These are phyloP conservation scores for Seriola dumerili DNA, from an alignment of 2,113 vertebrate genomes.

Conservation along the genomic window DNA sequence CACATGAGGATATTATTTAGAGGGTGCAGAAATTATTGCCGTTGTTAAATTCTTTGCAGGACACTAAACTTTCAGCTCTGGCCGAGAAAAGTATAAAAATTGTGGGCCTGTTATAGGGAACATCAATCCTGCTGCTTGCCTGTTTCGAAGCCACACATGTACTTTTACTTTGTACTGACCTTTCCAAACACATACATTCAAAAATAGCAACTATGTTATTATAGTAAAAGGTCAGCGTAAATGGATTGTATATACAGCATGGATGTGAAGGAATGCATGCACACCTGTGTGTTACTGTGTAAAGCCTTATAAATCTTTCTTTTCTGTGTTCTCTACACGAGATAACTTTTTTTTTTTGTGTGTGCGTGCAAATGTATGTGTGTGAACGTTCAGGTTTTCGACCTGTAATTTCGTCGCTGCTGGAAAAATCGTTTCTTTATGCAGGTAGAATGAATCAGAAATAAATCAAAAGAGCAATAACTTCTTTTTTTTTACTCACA, in stretches of 20 bases:
- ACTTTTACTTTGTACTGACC: constrained; percentile 59
- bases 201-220: constrained; percentile 54
- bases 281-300: constrained; percentile 23
- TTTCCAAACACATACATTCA: constrained; percentile 46
- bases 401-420: constrained; percentile 35
- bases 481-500: constrained; percentile 10
- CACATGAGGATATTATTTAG: constrained; percentile 34
- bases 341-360: constrained; percentile 15
- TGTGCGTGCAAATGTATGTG: not conserved
- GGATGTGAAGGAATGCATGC: constrained; percentile 6
- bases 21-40: constrained; percentile 46
- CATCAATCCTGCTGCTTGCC: constrained; percentile 41
- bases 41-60: constrained; percentile 47
- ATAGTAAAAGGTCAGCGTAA: constrained; percentile 61
- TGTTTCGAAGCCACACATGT: constrained; percentile 24
- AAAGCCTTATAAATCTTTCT: constrained; percentile 36
- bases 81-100: constrained; percentile 32
- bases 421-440: constrained; percentile 49
- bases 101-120: constrained; percentile 25
- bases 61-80: constrained; percentile 41
- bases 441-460: constrained; percentile 51
- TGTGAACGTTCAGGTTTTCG: constrained; percentile 4
- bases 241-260: constrained; percentile 40
- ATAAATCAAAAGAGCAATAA: constrained; percentile 48
- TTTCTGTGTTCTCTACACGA: not conserved